phyloP scores from a whole-genome alignment of 1,140 invertebrate species.

The Venturia canescens region DNA sequence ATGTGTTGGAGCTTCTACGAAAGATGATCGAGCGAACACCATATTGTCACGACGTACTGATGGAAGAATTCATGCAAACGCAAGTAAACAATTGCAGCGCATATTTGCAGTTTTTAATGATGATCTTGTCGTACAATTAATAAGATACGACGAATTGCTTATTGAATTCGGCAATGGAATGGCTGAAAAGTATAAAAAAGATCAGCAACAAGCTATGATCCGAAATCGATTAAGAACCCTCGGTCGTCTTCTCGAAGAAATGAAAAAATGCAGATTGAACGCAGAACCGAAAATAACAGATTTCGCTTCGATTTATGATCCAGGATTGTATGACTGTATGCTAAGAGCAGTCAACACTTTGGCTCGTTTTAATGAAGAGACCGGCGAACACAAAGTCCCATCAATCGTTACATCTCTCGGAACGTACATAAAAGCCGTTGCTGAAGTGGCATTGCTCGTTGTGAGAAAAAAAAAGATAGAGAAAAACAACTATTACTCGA shows the following conservation, averaged over 20 bases:
- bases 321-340: conserved; percentile 33
- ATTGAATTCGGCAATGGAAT: conserved; percentile 50
- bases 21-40: conserved; percentile 6
- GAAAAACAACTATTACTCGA: conserved; percentile 12
- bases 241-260: conserved; percentile 31
- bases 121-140: conserved; percentile 27
- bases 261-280: conserved; percentile 20
- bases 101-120: conserved; percentile 44
- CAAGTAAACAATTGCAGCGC: conserved; percentile 7
- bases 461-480: conserved; percentile 27
- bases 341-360: conserved; percentile 32
- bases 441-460: background rate
- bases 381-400: conserved; percentile 21
- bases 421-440: conserved; percentile 39
- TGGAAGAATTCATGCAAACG: conserved; percentile 29
- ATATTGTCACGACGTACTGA: background rate
- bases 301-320: conserved; percentile 47
- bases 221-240: conserved; percentile 38
- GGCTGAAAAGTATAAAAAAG: conserved; percentile 44
- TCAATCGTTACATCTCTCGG: conserved; percentile 20
- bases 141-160: conserved; percentile 47
- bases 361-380: conserved; percentile 24
- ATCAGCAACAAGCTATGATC: conserved; percentile 40
- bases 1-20: conserved; percentile 17
- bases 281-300: conserved; percentile 37